Evolutionary conservation across 1,140 invertebrate genomes (phyloP).

Genomic region (Drosophila ohnishii): DNA sequence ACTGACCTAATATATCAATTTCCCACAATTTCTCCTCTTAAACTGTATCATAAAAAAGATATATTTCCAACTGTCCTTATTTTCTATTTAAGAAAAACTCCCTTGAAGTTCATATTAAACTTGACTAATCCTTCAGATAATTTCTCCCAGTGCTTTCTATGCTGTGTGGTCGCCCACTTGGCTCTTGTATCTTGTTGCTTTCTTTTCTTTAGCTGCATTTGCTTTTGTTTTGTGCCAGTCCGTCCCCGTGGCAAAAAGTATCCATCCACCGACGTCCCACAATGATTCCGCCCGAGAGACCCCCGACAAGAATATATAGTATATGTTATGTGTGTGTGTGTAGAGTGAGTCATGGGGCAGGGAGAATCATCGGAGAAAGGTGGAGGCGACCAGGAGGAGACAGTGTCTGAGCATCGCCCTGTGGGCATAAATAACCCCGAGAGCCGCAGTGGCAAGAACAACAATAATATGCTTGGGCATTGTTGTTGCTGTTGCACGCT

Average conservation of each 20-base stretch:
- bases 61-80: background rate
- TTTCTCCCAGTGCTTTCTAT: constrained; percentile 54
- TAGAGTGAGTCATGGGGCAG: constrained; percentile 31
- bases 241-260: constrained; percentile 73
- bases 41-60: too few species aligned
- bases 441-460: constrained; percentile 32
- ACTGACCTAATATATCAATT: too few species aligned
- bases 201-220: constrained; percentile 41
- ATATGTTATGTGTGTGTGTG: background rate
- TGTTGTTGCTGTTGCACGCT: constrained; percentile 45
- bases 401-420: constrained; percentile 46
- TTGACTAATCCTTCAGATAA: background rate
- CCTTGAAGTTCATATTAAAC: background rate
- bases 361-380: constrained; percentile 5
- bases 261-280: constrained; percentile 56
- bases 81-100: too few species aligned
- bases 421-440: constrained; percentile 62
- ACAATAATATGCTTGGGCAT: constrained; percentile 39
- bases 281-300: constrained; percentile 51
- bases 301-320: constrained; percentile 33
- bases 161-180: constrained; percentile 73
- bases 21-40: too few species aligned
- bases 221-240: constrained; percentile 59
- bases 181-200: constrained; percentile 39
- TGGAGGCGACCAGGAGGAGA: constrained; percentile 17